Percentiles rank a stretch among this genome's conserved stretches.
These are phyloP conservation scores for Acanthornis magna DNA, from an alignment of 2,797 vertebrate genomes.

Conservation along the genomic window DNA sequence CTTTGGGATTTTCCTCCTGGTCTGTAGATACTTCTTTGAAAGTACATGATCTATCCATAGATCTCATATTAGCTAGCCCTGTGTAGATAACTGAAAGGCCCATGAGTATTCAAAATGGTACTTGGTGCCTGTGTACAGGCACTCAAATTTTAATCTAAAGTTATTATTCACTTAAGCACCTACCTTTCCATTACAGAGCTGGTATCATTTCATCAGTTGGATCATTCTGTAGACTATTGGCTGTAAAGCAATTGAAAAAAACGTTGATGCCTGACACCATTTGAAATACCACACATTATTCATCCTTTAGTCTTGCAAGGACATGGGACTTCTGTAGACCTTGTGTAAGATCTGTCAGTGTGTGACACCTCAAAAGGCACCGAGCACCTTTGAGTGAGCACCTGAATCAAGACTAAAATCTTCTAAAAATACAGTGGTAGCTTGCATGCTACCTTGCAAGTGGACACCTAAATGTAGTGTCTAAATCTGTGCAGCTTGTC, in stretches of 20 bases:
- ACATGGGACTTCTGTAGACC: neutral
- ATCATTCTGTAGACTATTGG: neutral
- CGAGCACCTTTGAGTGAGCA: neutral
- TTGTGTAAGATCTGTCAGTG: neutral
- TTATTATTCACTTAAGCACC: neutral
- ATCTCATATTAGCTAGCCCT: neutral
- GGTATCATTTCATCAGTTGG: neutral
- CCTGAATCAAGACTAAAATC: neutral
- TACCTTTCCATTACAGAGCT: neutral
- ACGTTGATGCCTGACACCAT: neutral
- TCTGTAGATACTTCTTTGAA: neutral
- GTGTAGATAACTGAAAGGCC: neutral
- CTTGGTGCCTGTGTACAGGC: rapidly evolving
- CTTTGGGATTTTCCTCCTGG: neutral
- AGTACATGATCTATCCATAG: rapidly evolving
- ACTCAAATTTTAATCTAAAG: neutral
- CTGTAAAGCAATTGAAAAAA: neutral
- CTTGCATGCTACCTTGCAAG: neutral
- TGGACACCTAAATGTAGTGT: neutral
- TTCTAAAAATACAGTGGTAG: neutral
- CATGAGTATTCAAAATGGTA: neutral
- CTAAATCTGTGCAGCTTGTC: neutral
- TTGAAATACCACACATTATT: neutral
- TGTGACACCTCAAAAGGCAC: neutral
- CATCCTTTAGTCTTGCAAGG: neutral